These are phyloP conservation scores for Pungitius pungitius DNA, from an alignment of 2,113 vertebrate species.

Conservation along the genomic window DNA sequence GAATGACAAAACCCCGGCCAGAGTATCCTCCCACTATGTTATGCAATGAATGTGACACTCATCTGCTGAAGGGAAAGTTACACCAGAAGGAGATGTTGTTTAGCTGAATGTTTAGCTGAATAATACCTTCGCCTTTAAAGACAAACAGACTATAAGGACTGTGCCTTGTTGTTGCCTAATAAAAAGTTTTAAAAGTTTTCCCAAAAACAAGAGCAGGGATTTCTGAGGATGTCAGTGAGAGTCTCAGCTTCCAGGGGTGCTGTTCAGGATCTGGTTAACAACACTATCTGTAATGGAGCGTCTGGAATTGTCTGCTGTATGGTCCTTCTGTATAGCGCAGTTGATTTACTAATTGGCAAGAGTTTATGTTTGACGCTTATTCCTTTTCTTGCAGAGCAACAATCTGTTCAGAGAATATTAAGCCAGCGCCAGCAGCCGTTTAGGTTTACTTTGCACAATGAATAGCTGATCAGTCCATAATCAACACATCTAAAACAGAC, in stretches of 20 bases:
- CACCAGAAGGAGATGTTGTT: slow-evolving; percentile 27
- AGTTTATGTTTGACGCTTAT: neutral
- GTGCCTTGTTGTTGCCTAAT: slow-evolving; percentile 45
- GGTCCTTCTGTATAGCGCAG: slow-evolving; percentile 1
- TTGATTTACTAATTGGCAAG: slow-evolving; percentile 20
- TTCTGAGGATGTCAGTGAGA: slow-evolving; percentile 27
- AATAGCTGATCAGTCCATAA: neutral
- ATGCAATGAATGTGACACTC: slow-evolving; percentile 34
- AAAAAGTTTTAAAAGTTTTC: slow-evolving; percentile 12
- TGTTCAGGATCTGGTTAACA: slow-evolving; percentile 8
- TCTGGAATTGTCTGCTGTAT: slow-evolving; percentile 20
- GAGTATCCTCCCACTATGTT: slow-evolving; percentile 36
- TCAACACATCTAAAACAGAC: neutral
- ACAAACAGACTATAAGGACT: slow-evolving; percentile 69
- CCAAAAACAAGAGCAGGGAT: slow-evolving; percentile 20
- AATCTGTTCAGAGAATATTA: neutral
- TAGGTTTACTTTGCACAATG: neutral
- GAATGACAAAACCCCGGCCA: slow-evolving; percentile 53
- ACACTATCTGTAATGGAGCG: neutral
- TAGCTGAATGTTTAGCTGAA: slow-evolving; percentile 27
- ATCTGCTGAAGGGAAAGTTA: slow-evolving; percentile 25
- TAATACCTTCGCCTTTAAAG: slow-evolving; percentile 39
- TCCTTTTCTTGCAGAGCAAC: neutral
- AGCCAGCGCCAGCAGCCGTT: neutral
- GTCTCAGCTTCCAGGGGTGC: slow-evolving; percentile 3